phyloP scores from a whole-genome alignment of 2,113 vertebrate genomes.

The Sebastes fasciatus region DNA sequence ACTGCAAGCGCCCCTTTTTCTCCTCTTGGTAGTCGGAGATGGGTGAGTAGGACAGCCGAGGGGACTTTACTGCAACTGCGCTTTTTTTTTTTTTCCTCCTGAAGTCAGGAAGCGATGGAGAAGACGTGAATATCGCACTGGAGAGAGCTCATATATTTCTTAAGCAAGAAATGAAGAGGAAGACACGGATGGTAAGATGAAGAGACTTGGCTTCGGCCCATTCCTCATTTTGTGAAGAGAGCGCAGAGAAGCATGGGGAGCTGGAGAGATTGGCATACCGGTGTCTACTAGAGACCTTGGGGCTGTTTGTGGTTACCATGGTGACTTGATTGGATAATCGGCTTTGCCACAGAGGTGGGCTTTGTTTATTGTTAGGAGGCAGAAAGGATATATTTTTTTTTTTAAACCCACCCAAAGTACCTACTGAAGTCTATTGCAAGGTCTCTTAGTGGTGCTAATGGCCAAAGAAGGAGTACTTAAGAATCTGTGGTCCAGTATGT shows the following conservation, averaged over 20 bases:
- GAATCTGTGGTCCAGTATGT: constrained; percentile 22
- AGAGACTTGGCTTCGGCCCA: constrained; percentile 7
- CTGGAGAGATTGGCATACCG: constrained; percentile 36
- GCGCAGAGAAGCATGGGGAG: constrained; percentile 19
- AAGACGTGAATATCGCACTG: constrained; percentile 2
- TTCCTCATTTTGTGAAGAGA: constrained; percentile 29
- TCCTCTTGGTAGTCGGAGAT: constrained; percentile 91
- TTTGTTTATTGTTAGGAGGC: constrained; percentile 61
- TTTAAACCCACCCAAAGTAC: constrained; percentile 33
- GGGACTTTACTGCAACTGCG: neutral
- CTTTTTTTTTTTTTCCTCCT: constrained; percentile 10
- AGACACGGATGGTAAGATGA: neutral
- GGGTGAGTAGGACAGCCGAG: constrained; percentile 17
- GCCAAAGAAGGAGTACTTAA: constrained; percentile 64
- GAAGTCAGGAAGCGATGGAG: neutral
- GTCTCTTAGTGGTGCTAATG: constrained; percentile 45
- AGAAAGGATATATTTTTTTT: constrained; percentile 9
- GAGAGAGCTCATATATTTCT: constrained; percentile 1
- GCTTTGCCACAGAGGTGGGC: constrained; percentile 54
- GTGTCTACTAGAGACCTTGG: constrained; percentile 44
- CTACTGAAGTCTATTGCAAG: constrained; percentile 37
- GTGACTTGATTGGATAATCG: constrained; percentile 59
- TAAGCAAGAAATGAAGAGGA: neutral
- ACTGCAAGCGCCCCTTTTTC: constrained; percentile 97
- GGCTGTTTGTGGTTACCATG: constrained; percentile 63